phyloP scores from a whole-genome alignment of 1,140 invertebrate species.

The Bombus sylvicola region DNA sequence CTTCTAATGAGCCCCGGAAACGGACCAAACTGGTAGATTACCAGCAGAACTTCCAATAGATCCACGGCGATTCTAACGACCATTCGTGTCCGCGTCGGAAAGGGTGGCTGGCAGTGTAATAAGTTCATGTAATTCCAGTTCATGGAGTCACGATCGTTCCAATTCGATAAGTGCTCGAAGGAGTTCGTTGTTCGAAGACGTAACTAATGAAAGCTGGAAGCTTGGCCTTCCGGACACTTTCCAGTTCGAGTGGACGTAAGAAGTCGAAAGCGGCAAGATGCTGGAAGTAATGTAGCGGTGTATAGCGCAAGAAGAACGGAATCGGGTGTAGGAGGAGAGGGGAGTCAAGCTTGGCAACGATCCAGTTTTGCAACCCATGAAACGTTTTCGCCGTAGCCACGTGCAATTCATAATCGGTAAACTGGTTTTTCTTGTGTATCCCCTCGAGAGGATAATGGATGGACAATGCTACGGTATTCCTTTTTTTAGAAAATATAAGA shows the following conservation, averaged over 20 bases:
- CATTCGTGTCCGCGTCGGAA: conserved; percentile 3
- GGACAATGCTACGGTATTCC: background rate
- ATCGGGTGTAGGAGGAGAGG: background rate
- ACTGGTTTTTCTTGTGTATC: background rate
- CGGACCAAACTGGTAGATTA: background rate
- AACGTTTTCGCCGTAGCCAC: conserved; percentile 37
- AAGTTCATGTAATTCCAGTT: conserved; percentile 57
- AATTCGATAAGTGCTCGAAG: conserved; percentile 58
- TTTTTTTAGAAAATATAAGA: background rate
- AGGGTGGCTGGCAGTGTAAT: conserved; percentile 33
- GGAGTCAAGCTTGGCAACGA: conserved; percentile 44
- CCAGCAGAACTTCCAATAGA: conserved; percentile 4
- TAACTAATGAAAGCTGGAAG: conserved; percentile 65
- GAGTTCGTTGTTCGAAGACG: conserved; percentile 53
- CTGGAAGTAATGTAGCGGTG: conserved; percentile 38
- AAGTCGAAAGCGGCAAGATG: conserved; percentile 55
- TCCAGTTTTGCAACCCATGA: conserved; percentile 48
- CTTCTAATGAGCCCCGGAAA: background rate
- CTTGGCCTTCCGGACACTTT: conserved; percentile 57
- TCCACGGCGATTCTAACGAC: background rate
- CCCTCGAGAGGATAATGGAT: background rate
- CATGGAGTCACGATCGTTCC: conserved; percentile 52
- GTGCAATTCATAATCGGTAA: conserved; percentile 52
- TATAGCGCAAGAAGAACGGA: conserved; percentile 14
- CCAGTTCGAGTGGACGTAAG: conserved; percentile 51